phyloP scores from a whole-genome alignment of 2,113 vertebrate genomes.

The Antigone vipio region DNA sequence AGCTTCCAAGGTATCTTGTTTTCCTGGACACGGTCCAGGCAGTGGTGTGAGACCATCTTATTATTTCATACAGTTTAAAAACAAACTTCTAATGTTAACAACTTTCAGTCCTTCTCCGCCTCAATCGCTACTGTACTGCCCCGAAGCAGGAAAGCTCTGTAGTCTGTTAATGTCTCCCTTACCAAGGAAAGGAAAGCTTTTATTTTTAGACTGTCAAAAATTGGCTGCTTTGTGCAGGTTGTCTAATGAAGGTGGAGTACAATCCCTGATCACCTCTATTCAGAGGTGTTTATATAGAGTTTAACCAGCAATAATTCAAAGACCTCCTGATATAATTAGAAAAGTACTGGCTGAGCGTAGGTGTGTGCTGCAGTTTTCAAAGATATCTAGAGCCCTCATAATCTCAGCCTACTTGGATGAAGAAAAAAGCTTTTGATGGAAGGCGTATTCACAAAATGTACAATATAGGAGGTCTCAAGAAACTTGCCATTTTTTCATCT shows the following conservation, averaged over 20 bases:
- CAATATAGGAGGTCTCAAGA: background rate
- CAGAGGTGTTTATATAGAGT: constrained; percentile 16
- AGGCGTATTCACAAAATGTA: background rate
- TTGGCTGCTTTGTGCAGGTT: constrained; percentile 9
- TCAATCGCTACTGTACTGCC: background rate
- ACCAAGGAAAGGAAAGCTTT: background rate
- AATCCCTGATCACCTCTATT: constrained; percentile 14
- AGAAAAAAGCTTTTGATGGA: background rate
- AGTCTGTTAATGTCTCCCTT: background rate
- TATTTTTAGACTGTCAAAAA: constrained; percentile 47
- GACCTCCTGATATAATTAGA: constrained; percentile 45
- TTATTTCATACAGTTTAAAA: background rate
- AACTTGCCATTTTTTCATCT: background rate
- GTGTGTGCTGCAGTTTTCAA: background rate
- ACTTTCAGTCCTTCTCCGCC: background rate
- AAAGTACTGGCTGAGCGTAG: constrained; percentile 32
- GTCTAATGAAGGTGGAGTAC: constrained; percentile 1
- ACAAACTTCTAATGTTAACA: background rate
- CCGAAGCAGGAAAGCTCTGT: background rate
- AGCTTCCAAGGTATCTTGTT: background rate
- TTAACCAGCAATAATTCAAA: constrained; percentile 49
- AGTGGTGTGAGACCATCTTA: background rate
- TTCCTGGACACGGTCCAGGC: background rate
- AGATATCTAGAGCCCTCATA: constrained; percentile 17
- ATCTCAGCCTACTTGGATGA: constrained; percentile 9